Evolutionary conservation across 1,140 invertebrate genomes (phyloP).

Genomic region (Temnothorax longispinosus): DNA sequence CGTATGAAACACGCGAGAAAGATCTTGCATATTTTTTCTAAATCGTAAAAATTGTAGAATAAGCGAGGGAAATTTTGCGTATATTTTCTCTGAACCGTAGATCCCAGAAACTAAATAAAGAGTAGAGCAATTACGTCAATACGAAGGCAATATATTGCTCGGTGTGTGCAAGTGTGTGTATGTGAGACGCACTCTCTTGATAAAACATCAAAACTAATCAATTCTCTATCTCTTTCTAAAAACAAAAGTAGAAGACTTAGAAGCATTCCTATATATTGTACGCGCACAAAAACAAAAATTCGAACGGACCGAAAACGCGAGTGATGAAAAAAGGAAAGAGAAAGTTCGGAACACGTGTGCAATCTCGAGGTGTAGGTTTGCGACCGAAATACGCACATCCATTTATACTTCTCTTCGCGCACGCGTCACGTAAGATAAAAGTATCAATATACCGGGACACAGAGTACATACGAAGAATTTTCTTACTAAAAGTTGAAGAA

Average conservation of each 20-base stretch:
- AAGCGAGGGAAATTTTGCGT: neutral
- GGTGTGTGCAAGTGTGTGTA: neutral
- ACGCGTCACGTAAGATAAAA: neutral
- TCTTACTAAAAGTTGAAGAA: no score
- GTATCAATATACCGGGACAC: no score
- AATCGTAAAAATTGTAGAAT: neutral
- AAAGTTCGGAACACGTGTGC: slow-evolving; percentile 17
- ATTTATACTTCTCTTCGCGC: slow-evolving; percentile 10
- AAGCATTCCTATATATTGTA: neutral
- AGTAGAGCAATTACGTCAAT: neutral
- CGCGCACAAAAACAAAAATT: slow-evolving; percentile 26
- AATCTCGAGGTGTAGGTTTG: slow-evolving; percentile 17
- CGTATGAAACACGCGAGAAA: neutral
- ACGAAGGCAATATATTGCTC: neutral
- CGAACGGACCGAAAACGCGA: neutral
- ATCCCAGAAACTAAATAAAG: neutral
- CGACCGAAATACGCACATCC: slow-evolving; percentile 8
- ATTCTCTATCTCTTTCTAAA: neutral
- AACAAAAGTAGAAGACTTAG: neutral
- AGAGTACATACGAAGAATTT: no score
- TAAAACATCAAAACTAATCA: slow-evolving; percentile 4
- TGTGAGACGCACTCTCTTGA: neutral
- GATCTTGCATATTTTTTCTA: neutral
- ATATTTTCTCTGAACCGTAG: neutral
- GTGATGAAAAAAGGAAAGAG: neutral